Base-by-base conservation (phyloP, 2,113 vertebrate genomes). In the Stegastes partitus region DNA sequence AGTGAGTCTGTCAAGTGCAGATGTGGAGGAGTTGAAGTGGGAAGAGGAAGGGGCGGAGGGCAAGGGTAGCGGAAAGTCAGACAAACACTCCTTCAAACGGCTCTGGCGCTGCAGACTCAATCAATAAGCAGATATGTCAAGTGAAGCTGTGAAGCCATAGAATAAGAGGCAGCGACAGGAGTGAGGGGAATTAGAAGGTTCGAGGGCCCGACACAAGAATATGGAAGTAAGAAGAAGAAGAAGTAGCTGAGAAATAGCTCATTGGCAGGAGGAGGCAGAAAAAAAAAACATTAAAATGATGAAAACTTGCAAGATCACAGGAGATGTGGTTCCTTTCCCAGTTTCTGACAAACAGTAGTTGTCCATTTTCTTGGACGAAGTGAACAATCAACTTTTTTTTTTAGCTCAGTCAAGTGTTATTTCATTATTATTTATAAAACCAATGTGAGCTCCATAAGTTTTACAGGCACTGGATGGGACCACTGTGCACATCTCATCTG, bases 51-150 rank as follows among this genome's bases (percentile, higher is more conserved):
- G 26, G 51, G 65, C 71, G 53, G 63, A 68, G 64, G 71, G 75
- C 23, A 68, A 45, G 42, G 31, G 56, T 67, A 77, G 78, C 78
- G 78, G 7, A 88, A 83, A 63, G 54, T 57, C 49, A 68, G 69
- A 83, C 61, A 80, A 79, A 79, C 9, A 58, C 44, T 70, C 75
- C 69, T 65, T 84, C 76, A 71, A 85, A 83, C 45, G 22, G 61
- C 74, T 78, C 74, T 21, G 25, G 25, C 76, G 64, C 76, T 73
- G 44, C 55, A 79, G 28, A 75, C 54, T 28, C 15, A 47, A 83
- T 90, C 86, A 80, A 93, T 87, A 90, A 57, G 55, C 65, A 84
- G 74, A 90, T 86, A 74, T 83, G 74, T 83, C 83, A 88, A 83
- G 74, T 71, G 72, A 65, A 83, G 61, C 78, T 85, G 72, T 76